Evolutionary conservation across 1,140 invertebrate genomes (phyloP), one percentile per base, ranked within the genome.

Genomic region (Procambarus clarkii): DNA sequence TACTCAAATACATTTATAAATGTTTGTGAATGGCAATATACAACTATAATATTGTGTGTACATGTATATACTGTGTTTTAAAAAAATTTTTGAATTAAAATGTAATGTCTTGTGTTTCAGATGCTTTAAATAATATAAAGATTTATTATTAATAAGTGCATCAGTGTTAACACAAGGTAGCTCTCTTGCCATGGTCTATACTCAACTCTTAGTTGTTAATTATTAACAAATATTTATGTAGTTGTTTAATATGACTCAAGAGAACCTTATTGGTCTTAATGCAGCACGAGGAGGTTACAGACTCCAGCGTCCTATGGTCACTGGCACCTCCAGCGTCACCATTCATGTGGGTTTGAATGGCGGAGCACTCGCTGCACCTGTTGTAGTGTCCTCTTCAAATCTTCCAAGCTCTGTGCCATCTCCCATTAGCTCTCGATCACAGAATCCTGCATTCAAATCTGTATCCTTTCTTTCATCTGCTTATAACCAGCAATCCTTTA

Each of bases 281-380:
- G 87, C 87, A 88, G 87, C 58, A 74, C 48, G 60, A 50, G 87
- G 87, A 80, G 69, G 78, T 24, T 44, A 81, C 44, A 60, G 58
- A 79, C 58, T 44, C 11, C 69, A 71, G 21, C 78, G 21, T 21
- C 87, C 87, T 15, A 74, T 88, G 79, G 87, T 82, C 9, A 71
- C 78, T 71, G 87, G 87, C 54, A 88, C 87, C 69, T 88, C 78
- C 64, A 81, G 78, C 21, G 79, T 88, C 64, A 88, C 87, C 87
- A 88, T 88, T 81, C 79, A 64, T 74, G 87, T 88, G 87, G 87
- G 87, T 46, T 48, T 60, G 34, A 50, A 54, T 44, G 24, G 78
- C 64, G 74, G 79, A 50, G 5, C 45, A 71, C n/a, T 44, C 34
- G 50, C 48, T 64, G 18, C 24, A 54, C 44, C 79, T 82, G 21